Base-by-base conservation (phyloP, 2,797 vertebrate genomes). In the Parauchenoglanis ngamensis region DNA sequence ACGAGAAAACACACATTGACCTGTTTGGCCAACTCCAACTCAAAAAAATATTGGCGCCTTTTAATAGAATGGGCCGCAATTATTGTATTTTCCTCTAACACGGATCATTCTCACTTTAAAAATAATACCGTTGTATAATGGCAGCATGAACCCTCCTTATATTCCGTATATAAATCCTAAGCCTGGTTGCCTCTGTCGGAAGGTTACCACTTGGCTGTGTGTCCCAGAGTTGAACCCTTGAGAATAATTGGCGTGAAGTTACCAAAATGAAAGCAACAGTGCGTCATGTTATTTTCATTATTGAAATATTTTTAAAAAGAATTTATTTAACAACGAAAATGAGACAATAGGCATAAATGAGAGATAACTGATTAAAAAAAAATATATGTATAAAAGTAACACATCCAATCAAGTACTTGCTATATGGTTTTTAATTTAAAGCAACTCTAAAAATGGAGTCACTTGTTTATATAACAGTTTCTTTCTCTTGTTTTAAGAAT, bases 11-110 rank as follows among this genome's bases (percentile, higher is more conserved):
- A 19, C 73, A 11, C 23, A 13, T 8, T 76, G 73, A 76, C 46
- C 72, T 75, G 72, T 73, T 49, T n/a, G 23, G 23, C 72, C 8
- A 0, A 23, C 44, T 75, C 19, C 35, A 46, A 11, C 8, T 8
- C 35, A 40, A 67, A 25, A 75, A n/a, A 75, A n/a, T 49, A 49
- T 49, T 75, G 72, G 72, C 72, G n/a, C 72, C 72, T 5, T 75
- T 75, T 23, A 49, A 7, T 25, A 75, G 44, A 25, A 75, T 10
- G 65, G 4, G 28, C 63, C 12, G 65, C 17, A 31, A 67, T 67
- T 2, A 70, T 40, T 21, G 31, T 21, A 40, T 35, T 31, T 21
- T 44, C 17, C 2, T 44, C 7, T 0, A 72, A 72, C 31, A 40
- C 28, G 1, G 11, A 25, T 67, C 65, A 17, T 68, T 31, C 1